phyloP scores from a whole-genome alignment of 2,888 invertebrate species.

The Phortica magna region DNA sequence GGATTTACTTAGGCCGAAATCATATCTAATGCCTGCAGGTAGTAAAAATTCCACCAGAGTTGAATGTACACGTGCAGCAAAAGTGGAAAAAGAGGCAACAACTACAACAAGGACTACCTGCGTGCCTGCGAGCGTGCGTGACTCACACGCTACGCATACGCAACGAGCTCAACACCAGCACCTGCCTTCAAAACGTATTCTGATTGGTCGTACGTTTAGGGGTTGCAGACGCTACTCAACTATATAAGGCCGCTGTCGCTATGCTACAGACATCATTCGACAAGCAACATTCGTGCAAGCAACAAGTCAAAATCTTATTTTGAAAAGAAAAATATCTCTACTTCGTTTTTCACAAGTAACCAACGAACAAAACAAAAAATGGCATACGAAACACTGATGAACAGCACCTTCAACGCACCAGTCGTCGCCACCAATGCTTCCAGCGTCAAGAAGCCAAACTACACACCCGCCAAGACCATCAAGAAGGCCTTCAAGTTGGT shows the following conservation, averaged over 20 bases:
- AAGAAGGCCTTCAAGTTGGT: slow-evolving; percentile 60
- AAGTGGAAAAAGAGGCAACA: slow-evolving; percentile 47
- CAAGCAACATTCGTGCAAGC: slow-evolving; percentile 43
- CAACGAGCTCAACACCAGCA: slow-evolving; percentile 51
- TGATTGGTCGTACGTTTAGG: slow-evolving; percentile 65
- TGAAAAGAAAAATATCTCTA: background rate
- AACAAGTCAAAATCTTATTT: slow-evolving; percentile 21
- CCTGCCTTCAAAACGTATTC: slow-evolving; percentile 58
- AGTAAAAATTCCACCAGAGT: slow-evolving; percentile 41
- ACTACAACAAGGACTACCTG: slow-evolving; percentile 52
- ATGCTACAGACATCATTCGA: slow-evolving; percentile 58
- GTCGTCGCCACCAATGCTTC: slow-evolving; percentile 33
- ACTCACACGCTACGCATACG: slow-evolving; percentile 43
- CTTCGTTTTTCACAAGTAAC: background rate
- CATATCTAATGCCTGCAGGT: slow-evolving; percentile 40
- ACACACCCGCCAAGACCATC: slow-evolving; percentile 55
- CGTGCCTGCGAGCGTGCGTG: slow-evolving; percentile 37
- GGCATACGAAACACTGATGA: slow-evolving; percentile 64
- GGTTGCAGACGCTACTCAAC: slow-evolving; percentile 47
- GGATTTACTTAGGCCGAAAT: slow-evolving; percentile 45
- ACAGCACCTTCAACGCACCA: slow-evolving; percentile 39
- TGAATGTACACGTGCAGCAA: slow-evolving; percentile 54
- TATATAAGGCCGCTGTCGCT: slow-evolving; percentile 61
- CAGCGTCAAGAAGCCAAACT: slow-evolving; percentile 52
- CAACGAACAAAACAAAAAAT: slow-evolving; percentile 50